Conservation (phyloP, 2,113 vertebrate genomes). For the Taurulus bubalis region DNA sequence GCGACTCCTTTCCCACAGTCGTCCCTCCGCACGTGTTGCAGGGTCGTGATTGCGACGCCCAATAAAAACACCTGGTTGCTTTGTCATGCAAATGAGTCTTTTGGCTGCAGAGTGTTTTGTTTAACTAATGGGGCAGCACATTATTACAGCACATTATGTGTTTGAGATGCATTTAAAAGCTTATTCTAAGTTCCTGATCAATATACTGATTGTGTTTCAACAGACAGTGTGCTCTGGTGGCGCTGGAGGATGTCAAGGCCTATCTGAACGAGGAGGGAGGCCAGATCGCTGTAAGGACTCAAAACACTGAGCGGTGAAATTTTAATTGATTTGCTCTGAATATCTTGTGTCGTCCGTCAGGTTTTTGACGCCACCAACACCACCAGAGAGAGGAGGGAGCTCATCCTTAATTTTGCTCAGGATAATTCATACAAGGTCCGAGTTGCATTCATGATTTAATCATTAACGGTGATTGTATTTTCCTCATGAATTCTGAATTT, state of each 20-base stretch:
- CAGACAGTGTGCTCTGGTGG: slow-evolving; percentile 93
- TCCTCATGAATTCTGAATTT: not conserved
- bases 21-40: not conserved
- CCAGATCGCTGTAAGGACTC: slow-evolving; percentile 93
- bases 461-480: not conserved
- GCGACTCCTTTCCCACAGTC: not conserved
- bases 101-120: not conserved
- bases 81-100: slow-evolving; percentile 12
- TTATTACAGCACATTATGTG: not conserved
- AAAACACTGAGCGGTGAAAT: not conserved
- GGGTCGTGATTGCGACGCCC: not conserved
- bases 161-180: not conserved
- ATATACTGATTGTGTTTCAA: slow-evolving; percentile 13
- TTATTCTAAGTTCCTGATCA: not conserved
- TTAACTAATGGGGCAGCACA: not conserved
- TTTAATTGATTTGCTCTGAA: not conserved
- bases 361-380: slow-evolving; percentile 87
- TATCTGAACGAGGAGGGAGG: slow-evolving; percentile 92
- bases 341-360: slow-evolving; percentile 49
- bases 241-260: slow-evolving; percentile 91
- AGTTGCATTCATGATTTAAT: not conserved
- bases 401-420: slow-evolving; percentile 80
- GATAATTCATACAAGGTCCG: slow-evolving; percentile 81
- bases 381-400: slow-evolving; percentile 82
- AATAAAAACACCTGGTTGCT: not conserved